Evolutionary conservation across 2,888 invertebrate species (phyloP).

Genomic region (Acanthosepion esculentum): DNA sequence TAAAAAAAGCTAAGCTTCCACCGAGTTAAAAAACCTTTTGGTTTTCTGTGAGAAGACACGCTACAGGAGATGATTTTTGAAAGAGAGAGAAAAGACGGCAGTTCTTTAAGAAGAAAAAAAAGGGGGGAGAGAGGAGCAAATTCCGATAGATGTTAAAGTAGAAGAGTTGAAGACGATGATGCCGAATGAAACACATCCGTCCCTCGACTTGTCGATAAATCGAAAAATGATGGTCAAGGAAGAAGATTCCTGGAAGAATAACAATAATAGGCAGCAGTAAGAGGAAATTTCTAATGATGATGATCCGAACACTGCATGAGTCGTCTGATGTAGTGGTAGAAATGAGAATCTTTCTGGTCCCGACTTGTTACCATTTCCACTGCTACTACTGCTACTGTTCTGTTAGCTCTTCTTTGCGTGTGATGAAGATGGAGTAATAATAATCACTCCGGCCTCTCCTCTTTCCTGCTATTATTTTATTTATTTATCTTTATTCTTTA

Average conservation of each 20-base stretch:
- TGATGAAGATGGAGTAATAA: conserved; percentile 4
- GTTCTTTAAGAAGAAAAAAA: background rate
- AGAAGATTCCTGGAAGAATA: background rate
- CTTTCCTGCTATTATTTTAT: background rate
- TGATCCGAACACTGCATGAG: background rate
- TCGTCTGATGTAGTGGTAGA: background rate
- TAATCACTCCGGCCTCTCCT: background rate
- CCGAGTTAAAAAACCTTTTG: background rate
- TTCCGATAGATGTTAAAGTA: background rate
- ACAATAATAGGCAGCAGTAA: background rate
- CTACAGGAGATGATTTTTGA: background rate
- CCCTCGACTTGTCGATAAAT: conserved; percentile 33
- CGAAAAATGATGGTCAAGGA: conserved; percentile 11
- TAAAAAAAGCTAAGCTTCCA: too few species aligned
- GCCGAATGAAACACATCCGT: background rate
- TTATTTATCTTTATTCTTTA: background rate
- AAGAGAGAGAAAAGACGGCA: background rate
- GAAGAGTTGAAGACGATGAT: background rate
- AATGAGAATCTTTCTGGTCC: background rate
- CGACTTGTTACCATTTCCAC: background rate
- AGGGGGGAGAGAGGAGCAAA: background rate
- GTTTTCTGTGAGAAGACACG: background rate
- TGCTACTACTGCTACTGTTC: background rate
- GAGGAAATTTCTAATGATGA: background rate
- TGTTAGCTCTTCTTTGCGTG: background rate